Conservation (phyloP, 2,797 vertebrate species). For the Chloroceryle amazona region DNA sequence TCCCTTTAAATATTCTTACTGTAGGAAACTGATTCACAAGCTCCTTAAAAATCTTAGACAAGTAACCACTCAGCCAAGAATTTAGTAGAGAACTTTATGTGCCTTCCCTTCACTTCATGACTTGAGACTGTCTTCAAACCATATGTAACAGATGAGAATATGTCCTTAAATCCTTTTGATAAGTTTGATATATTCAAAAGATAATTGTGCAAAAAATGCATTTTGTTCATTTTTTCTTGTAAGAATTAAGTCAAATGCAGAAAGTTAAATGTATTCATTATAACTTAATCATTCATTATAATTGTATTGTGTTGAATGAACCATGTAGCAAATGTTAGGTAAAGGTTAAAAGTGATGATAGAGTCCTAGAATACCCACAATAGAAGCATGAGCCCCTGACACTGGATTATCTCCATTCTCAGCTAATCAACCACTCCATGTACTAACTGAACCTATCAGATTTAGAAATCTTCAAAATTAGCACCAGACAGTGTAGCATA, state of each 20-base stretch:
- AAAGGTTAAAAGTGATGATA: constrained; percentile 9
- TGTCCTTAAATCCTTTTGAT: neutral
- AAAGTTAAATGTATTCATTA: neutral
- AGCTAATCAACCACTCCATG: neutral
- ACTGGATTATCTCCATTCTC: neutral
- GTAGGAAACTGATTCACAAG: neutral
- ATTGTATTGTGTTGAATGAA: neutral
- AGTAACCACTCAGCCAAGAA: neutral
- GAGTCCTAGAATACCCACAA: neutral
- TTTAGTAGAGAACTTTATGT: neutral
- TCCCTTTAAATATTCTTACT: neutral
- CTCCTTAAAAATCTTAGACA: neutral
- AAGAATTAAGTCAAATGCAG: neutral
- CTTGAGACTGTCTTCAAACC: neutral
- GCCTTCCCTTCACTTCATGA: neutral
- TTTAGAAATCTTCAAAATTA: neutral
- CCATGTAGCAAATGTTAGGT: neutral
- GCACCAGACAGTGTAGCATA: neutral
- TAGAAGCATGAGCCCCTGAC: neutral
- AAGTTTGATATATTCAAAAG: neutral
- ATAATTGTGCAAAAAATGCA: neutral
- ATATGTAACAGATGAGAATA: neutral
- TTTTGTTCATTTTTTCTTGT: neutral
- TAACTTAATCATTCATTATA: neutral
- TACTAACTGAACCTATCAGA: neutral